Base-by-base conservation (phyloP, 2,888 invertebrate species). In the Subacronicta megacephala region DNA sequence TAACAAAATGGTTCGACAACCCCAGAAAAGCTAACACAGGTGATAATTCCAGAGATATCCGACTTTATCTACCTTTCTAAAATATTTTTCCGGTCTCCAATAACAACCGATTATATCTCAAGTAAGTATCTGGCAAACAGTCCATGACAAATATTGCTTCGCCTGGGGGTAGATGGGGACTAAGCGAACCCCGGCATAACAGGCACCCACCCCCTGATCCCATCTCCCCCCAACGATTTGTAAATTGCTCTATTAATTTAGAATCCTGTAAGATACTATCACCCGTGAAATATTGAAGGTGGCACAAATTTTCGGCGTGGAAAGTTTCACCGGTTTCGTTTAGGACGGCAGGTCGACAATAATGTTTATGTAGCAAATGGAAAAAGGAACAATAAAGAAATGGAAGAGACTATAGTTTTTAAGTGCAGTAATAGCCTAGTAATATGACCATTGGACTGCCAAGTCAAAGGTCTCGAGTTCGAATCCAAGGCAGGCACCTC, bases 241-340 rank as follows among this genome's bases (percentile, higher is more conserved):
- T 81, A 83, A 87, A 87, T 83, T 80, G 80, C 78, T 82, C 82
- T 78, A 85, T 85, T 85, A 85, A 85, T 84, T 84, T 76, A 57
- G 63, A 63, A 71, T 64, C 77, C 75, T 72, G 63, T 66, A 66
- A 73, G 84, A 85, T 83, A 62, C 44, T 85, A 86, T 86, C 85
- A 59, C 43, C 16, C 46, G 52, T 84, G 75, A 86, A 85, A 81
- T 85, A 83, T 82, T 73, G 59, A 61, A 62, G 60, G 55, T 55
- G 43, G 44, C 57, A 62, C 56, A 13, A 51, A 50, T 51, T 62
- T 51, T 36, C n/a, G 12, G 44, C 18, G 26, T n/a, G 17, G 10
- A 50, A 33, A 18, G 26, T 45, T 57, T 50, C 43, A 45, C 35
- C 7, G 49, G 60, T 31, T 61, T 55, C 13, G 18, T 37, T 35